These are phyloP conservation scores for Eospalax fontanierii DNA, from an alignment of 2,797 vertebrate species.

Conservation along the genomic window DNA sequence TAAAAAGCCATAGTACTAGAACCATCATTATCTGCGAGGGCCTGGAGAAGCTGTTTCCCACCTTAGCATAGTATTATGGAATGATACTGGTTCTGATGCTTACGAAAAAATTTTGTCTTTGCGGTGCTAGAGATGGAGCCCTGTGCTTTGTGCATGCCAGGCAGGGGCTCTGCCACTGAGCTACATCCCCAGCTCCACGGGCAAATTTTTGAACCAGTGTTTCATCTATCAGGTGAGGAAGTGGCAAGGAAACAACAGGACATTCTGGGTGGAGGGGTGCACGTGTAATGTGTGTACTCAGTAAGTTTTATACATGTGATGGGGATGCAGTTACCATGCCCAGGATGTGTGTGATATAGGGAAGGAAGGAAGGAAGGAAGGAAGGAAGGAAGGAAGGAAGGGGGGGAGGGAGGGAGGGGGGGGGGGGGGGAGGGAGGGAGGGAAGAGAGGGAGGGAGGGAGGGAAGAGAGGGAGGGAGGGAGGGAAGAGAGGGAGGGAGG, in stretches of 20 bases:
- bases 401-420: too few species aligned
- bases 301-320: neutral
- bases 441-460: too few species aligned
- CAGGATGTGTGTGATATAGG: neutral
- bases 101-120: neutral
- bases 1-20: neutral
- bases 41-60: neutral
- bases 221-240: neutral
- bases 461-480: too few species aligned
- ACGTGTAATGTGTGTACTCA: neutral
- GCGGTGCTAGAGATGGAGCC: neutral
- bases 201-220: neutral
- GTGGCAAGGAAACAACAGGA: neutral
- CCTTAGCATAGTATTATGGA: neutral
- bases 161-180: too few species aligned
- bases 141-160: neutral
- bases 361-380: neutral
- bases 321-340: too few species aligned
- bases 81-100: neutral
- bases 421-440: too few species aligned
- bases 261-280: neutral
- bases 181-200: too few species aligned
- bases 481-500: neutral
- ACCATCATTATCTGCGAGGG: neutral
- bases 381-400: too few species aligned